Evolutionary conservation across 2,797 vertebrate species (phyloP).

Genomic region (Crocodylus rhombifer): DNA sequence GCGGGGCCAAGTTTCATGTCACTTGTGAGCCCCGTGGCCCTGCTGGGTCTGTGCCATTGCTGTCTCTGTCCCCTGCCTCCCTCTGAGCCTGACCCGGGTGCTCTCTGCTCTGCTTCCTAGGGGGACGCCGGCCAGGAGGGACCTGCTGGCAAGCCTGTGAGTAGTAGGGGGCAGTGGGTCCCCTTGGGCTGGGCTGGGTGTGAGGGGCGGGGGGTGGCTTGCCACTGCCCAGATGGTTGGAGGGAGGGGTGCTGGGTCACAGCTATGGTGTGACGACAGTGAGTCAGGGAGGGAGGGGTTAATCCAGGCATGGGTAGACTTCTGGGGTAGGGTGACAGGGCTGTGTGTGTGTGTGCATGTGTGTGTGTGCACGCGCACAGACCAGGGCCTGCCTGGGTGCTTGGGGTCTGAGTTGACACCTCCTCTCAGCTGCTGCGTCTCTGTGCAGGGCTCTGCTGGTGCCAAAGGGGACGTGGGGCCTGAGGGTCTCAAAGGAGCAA

Average conservation of each 20-base stretch:
- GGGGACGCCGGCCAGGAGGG: slow-evolving; percentile 76
- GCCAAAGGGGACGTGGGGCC: slow-evolving; percentile 81
- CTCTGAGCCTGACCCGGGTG: neutral
- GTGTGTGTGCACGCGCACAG: neutral
- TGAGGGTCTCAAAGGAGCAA: slow-evolving; percentile 84
- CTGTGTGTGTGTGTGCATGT: fast-evolving
- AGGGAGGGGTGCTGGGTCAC: neutral
- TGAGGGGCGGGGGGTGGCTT: neutral
- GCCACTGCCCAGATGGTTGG: no score
- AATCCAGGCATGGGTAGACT: neutral
- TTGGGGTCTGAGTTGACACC: neutral
- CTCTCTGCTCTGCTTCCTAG: slow-evolving; percentile 61
- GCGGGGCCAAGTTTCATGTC: neutral
- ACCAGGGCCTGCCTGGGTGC: fast-evolving
- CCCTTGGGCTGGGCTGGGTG: no score
- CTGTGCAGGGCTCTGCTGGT: slow-evolving; percentile 80
- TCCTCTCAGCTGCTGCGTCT: neutral
- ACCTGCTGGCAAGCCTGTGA: slow-evolving; percentile 76
- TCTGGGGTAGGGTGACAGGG: neutral
- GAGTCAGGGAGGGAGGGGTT: neutral
- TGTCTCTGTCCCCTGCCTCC: neutral
- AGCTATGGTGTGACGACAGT: neutral
- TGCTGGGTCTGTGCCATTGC: neutral
- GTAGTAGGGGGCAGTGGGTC: neutral
- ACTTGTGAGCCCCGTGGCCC: neutral